Evolutionary conservation across 2,888 invertebrate genomes (phyloP).

Genomic region (Campoplex nolae): DNA sequence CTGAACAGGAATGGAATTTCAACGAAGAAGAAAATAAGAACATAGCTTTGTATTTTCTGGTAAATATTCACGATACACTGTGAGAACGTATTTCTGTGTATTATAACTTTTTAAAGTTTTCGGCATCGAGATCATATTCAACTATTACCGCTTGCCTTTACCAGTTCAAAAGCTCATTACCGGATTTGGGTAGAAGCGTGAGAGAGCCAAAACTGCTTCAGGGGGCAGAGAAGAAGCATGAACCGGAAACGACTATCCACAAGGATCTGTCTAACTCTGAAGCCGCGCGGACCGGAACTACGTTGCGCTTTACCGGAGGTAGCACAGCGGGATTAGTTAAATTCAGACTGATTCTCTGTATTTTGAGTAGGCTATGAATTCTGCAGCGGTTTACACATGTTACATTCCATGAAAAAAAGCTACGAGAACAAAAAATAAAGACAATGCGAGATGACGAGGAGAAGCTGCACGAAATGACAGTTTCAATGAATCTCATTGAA

Average conservation of each 20-base stretch:
- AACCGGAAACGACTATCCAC: slow-evolving; percentile 42
- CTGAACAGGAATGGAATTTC: no score
- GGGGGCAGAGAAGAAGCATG: slow-evolving; percentile 26
- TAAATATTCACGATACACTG: neutral
- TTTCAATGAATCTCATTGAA: neutral
- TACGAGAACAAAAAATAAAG: neutral
- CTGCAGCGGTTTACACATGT: slow-evolving; percentile 17
- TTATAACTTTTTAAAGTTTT: slow-evolving; percentile 30
- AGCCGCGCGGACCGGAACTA: slow-evolving; percentile 44
- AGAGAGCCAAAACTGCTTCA: slow-evolving; percentile 28
- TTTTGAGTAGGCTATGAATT: slow-evolving; percentile 29
- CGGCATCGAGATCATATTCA: neutral
- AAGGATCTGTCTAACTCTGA: slow-evolving; percentile 40
- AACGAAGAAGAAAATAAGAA: neutral
- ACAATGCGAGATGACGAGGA: slow-evolving; percentile 1
- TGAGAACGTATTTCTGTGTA: neutral
- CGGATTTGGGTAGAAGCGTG: slow-evolving; percentile 34
- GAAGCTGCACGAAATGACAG: neutral
- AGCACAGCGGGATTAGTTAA: slow-evolving; percentile 19
- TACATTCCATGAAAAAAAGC: neutral
- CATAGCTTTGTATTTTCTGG: neutral
- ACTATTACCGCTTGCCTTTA: slow-evolving; percentile 23
- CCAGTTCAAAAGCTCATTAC: slow-evolving; percentile 46
- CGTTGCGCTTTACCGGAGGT: slow-evolving; percentile 35
- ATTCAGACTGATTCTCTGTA: slow-evolving; percentile 46